Evolutionary conservation across 2,113 vertebrate genomes (phyloP).

Genomic region (Boulengeromyrus knoepffleri): DNA sequence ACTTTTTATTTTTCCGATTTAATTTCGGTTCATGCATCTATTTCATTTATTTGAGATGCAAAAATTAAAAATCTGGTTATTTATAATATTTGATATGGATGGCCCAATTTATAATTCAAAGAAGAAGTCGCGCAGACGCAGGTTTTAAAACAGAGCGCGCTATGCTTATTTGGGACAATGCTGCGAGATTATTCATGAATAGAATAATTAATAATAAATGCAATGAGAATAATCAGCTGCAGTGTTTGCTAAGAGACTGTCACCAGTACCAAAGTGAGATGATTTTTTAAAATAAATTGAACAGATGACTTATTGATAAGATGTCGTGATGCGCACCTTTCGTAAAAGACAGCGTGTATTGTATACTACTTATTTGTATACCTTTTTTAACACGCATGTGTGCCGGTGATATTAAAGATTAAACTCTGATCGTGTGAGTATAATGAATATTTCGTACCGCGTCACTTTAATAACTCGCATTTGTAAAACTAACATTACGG

Average conservation of each 20-base stretch:
- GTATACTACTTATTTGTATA: not conserved
- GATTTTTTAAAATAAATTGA: not conserved
- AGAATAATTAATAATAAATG: conserved; percentile 14
- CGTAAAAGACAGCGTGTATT: not conserved
- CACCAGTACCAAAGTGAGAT: not conserved
- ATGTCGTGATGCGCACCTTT: not conserved
- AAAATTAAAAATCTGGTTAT: not conserved
- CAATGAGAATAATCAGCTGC: conserved; percentile 16
- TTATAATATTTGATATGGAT: not conserved
- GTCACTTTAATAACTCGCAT: not conserved
- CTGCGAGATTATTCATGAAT: not conserved
- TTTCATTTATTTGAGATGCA: not conserved
- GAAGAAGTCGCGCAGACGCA: not conserved
- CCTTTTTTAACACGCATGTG: not conserved
- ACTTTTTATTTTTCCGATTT: not conserved
- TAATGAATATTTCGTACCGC: not conserved
- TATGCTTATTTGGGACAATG: not conserved
- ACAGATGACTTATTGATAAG: not conserved
- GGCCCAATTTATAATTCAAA: conserved; percentile 3
- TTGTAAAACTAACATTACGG: not conserved
- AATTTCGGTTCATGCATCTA: not conserved
- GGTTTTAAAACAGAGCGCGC: not conserved
- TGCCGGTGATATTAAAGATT: not conserved
- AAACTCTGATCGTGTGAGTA: not conserved
- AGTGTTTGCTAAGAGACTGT: not conserved